phyloP scores from a whole-genome alignment of 1,140 invertebrate genomes.

The Nomia melanderi region DNA sequence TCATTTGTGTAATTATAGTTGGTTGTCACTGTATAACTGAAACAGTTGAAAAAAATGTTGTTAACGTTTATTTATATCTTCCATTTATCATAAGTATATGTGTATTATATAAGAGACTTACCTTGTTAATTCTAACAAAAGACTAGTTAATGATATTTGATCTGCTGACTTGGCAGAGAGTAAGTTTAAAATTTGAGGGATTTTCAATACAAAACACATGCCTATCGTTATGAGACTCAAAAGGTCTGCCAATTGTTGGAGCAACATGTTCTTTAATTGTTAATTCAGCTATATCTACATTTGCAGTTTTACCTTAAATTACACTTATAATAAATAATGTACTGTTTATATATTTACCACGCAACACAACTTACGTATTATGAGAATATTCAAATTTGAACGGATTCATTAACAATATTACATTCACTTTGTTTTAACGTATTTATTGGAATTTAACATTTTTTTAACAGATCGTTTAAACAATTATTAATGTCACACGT shows the following conservation, averaged over 20 bases:
- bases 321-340: not conserved
- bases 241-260: conserved; percentile 81
- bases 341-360: not conserved
- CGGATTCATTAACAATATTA: not conserved
- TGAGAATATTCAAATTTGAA: not conserved
- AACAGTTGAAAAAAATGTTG: conserved; percentile 71
- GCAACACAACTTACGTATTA: not conserved
- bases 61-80: not conserved
- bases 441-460: not conserved
- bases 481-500: not conserved
- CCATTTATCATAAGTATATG: not conserved
- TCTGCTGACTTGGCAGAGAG: conserved; percentile 82
- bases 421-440: not conserved
- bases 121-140: conserved; percentile 86
- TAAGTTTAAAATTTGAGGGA: conserved; percentile 86
- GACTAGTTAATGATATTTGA: conserved; percentile 84
- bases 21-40: conserved; percentile 86
- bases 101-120: conserved; percentile 67
- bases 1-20: conserved; percentile 87
- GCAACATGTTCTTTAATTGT: conserved; percentile 9
- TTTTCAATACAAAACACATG: conserved; percentile 86
- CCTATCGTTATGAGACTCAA: conserved; percentile 85
- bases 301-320: not conserved
- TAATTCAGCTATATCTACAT: not conserved
- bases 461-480: not conserved